phyloP scores from a whole-genome alignment of 2,888 invertebrate species.

The Drosophila diplacantha region DNA sequence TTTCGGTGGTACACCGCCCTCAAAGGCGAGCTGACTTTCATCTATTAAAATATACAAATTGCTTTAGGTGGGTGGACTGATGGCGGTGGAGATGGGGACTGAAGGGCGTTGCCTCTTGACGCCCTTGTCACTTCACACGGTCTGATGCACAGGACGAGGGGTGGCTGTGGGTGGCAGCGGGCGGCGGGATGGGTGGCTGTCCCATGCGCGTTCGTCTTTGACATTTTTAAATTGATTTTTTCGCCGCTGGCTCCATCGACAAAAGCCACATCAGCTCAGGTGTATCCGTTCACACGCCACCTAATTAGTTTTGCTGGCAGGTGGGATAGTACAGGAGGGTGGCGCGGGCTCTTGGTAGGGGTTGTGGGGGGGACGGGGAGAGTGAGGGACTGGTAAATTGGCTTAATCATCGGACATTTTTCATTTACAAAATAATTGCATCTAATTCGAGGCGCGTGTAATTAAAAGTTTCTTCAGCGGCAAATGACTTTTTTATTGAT shows the following conservation, averaged over 20 bases:
- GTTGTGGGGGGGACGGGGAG: not conserved
- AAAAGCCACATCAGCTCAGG: constrained; percentile 66
- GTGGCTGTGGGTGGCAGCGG: constrained; percentile 6
- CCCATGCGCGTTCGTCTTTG: constrained; percentile 39
- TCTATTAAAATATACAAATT: constrained; percentile 59
- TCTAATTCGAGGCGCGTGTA: constrained; percentile 47
- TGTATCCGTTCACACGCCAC: constrained; percentile 57
- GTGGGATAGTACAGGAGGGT: constrained; percentile 14
- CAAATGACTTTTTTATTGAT: constrained; percentile 44
- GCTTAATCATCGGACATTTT: constrained; percentile 48
- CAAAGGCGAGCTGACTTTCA: constrained; percentile 40
- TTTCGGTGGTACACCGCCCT: constrained; percentile 18
- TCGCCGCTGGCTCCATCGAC: constrained; percentile 17
- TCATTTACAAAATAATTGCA: constrained; percentile 50
- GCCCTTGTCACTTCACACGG: constrained; percentile 50
- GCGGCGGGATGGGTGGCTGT: constrained; percentile 13
- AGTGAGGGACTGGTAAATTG: constrained; percentile 39
- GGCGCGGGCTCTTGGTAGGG: not conserved
- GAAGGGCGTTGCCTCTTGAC: constrained; percentile 33
- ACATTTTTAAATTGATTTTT: constrained; percentile 59
- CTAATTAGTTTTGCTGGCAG: constrained; percentile 42
- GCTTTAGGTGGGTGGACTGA: constrained; percentile 16
- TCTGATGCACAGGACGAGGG: constrained; percentile 39
- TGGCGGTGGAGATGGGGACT: not conserved
- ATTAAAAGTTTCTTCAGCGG: constrained; percentile 53